A percentile compares a stretch with the other conserved stretches of the same genome.
phyloP scores from a whole-genome alignment of 2,113 vertebrate species.

The Xiphias gladius region DNA sequence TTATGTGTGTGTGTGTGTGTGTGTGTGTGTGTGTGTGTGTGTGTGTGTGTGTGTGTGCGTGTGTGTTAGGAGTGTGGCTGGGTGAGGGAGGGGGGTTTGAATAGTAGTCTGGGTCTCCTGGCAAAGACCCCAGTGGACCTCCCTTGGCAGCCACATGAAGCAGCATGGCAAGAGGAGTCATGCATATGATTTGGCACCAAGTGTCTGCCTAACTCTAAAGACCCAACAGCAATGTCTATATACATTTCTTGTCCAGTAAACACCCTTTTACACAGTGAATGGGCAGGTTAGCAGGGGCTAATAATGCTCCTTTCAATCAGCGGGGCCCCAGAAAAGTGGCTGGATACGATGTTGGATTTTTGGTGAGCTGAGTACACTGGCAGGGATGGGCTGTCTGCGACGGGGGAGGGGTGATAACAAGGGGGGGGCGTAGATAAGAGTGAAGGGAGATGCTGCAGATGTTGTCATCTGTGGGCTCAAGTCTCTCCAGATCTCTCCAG shows the following conservation, averaged over 20 bases:
- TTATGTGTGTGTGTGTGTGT: conserved; percentile 34
- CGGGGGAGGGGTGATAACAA: conserved; percentile 42
- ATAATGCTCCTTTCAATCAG: conserved; percentile 62
- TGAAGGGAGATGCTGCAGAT: conserved; percentile 44
- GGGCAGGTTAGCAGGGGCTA: conserved; percentile 58
- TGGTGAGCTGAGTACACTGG: conserved; percentile 37
- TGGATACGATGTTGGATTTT: conserved; percentile 43
- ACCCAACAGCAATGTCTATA: conserved; percentile 68
- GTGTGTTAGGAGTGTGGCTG: conserved; percentile 29
- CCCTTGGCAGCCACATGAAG: conserved; percentile 80
- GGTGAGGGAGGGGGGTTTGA: conserved; percentile 21
- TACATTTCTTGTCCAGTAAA: conserved; percentile 68
- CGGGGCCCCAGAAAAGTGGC: conserved; percentile 19
- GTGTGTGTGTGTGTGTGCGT: conserved; percentile 37
- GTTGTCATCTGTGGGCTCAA: conserved; percentile 67
- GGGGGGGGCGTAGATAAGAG: conserved; percentile 5
- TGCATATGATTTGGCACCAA: conserved; percentile 80
- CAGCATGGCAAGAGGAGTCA: conserved; percentile 77
- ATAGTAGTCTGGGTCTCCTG: conserved; percentile 68
- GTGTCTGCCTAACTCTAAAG: conserved; percentile 71
- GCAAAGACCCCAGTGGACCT: conserved; percentile 70
- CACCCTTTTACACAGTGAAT: conserved; percentile 49
- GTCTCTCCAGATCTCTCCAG: conserved; percentile 65
- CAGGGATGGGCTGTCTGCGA: conserved; percentile 35
- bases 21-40: conserved; percentile 36